Percentiles rank a stretch among this genome's conserved stretches.
Conservation (phyloP, 2,113 vertebrate species). For the Dromiciops gliroides region DNA sequence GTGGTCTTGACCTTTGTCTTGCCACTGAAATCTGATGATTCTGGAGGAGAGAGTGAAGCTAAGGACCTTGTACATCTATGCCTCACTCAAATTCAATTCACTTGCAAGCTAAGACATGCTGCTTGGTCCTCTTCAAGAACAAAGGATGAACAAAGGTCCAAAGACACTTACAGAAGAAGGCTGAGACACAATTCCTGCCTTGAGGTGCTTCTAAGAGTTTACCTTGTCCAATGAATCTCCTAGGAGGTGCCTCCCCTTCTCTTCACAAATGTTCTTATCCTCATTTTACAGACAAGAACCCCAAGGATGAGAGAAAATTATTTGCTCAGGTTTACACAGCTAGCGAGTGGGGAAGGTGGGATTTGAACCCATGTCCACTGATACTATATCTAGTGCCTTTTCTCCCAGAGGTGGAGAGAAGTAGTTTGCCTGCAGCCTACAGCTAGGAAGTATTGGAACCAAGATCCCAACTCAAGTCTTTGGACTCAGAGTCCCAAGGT, state of each 20-base stretch:
- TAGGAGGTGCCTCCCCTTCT: neutral
- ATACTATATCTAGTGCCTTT: neutral
- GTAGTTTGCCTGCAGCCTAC: too few species aligned
- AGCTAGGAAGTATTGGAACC: too few species aligned
- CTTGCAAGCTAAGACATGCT: neutral
- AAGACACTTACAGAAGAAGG: neutral
- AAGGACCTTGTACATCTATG: neutral
- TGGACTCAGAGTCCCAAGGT: too few species aligned
- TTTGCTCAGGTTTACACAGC: neutral
- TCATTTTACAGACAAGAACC: neutral
- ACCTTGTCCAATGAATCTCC: neutral
- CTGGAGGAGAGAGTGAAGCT: neutral
- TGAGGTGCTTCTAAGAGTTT: neutral
- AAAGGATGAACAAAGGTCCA: neutral
- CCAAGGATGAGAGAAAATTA: neutral
- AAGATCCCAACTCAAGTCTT: too few species aligned
- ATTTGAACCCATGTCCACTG: neutral
- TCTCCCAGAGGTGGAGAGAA: neutral
- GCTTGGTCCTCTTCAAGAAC: neutral
- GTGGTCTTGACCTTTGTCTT: neutral
- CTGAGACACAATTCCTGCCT: neutral
- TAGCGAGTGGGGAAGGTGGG: neutral
- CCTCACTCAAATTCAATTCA: neutral
- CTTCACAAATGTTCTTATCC: neutral
- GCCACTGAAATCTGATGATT: neutral